Evolutionary conservation across 2,113 vertebrate genomes (phyloP).

Genomic region (Bubo bubo): DNA sequence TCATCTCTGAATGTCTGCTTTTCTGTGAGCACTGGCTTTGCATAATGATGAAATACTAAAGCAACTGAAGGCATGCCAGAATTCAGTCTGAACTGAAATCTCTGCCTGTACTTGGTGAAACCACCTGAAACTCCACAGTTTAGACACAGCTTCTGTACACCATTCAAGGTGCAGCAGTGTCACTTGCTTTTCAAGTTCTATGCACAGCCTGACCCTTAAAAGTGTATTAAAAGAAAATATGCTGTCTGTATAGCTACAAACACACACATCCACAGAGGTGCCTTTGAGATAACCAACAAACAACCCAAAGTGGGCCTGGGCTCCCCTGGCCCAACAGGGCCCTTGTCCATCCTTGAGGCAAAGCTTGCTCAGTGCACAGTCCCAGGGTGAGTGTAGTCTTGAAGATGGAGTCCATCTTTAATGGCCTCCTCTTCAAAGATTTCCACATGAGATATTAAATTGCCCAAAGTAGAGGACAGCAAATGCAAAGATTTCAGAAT

Average conservation of each 20-base stretch:
- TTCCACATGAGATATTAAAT: background rate
- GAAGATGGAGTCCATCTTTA: background rate
- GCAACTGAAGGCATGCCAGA: background rate
- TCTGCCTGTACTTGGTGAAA: background rate
- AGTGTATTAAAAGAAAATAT: background rate
- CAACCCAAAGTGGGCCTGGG: background rate
- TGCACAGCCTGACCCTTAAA: background rate
- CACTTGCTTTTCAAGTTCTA: background rate
- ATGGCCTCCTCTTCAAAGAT: background rate
- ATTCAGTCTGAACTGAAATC: background rate
- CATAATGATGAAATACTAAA: background rate
- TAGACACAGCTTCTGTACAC: background rate
- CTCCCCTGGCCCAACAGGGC: no score
- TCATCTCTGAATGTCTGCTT: background rate
- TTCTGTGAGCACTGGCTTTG: background rate
- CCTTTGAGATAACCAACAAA: background rate
- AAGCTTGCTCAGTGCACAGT: background rate
- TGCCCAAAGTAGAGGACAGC: background rate
- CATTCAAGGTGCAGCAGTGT: background rate
- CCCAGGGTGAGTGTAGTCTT: accelerated
- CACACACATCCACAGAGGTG: background rate
- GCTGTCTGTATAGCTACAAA: background rate
- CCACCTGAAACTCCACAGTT: background rate
- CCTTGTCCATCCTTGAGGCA: no score
- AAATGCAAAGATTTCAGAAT: background rate